Evolutionary conservation across 2,888 invertebrate genomes (phyloP).

Genomic region (Mythimna pallens): DNA sequence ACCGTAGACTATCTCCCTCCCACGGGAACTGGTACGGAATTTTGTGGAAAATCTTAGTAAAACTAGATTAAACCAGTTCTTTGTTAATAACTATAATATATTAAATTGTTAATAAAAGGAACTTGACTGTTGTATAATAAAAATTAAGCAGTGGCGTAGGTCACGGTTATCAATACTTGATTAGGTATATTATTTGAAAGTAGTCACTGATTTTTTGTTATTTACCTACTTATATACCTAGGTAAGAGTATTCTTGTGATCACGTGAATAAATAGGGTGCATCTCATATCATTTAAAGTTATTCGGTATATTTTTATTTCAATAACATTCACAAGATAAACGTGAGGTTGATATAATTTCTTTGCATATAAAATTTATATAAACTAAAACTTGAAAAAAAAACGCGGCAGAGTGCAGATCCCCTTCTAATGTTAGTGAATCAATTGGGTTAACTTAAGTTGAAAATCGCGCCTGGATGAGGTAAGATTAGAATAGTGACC

Average conservation of each 20-base stretch:
- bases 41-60: neutral
- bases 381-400: no score
- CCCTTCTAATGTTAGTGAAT: no score
- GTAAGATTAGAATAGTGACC: no score
- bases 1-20: neutral
- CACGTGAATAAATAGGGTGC: neutral
- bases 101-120: neutral
- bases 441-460: no score
- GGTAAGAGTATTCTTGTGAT: neutral
- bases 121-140: neutral
- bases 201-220: neutral
- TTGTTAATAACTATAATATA: neutral
- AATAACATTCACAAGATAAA: no score
- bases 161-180: neutral
- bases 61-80: neutral
- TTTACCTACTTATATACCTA: no score
- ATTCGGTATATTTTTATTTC: no score
- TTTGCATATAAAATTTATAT: no score
- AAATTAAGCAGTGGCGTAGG: slow-evolving; percentile 10
- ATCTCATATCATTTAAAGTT: no score
- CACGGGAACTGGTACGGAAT: neutral
- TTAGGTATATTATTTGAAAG: neutral
- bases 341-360: no score
- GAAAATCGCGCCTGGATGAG: no score
- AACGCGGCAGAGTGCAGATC: no score